These are phyloP conservation scores for Drosophila melanocephala DNA, from an alignment of 2,888 invertebrate genomes.

Conservation along the genomic window DNA sequence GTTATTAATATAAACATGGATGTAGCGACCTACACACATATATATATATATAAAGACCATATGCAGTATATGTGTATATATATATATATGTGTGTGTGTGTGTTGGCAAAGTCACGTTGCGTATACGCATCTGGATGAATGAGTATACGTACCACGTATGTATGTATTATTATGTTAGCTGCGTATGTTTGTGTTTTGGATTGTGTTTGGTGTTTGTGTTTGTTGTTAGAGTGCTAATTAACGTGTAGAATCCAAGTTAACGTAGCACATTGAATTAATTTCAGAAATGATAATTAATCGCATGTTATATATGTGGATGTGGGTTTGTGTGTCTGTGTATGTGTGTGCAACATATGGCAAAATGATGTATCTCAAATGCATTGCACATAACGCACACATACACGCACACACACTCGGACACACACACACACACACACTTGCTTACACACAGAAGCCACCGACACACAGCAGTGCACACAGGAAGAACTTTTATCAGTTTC, in stretches of 20 bases:
- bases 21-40: conserved; percentile 1
- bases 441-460: conserved; percentile 1
- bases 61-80: not conserved
- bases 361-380: not conserved
- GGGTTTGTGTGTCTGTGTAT: not conserved
- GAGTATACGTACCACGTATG: not conserved
- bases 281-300: conserved; percentile 3
- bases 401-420: not conserved
- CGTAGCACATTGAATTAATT: conserved; percentile 10
- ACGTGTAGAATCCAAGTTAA: conserved; percentile 19
- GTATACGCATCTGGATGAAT: conserved; percentile 32
- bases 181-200: conserved; percentile 13
- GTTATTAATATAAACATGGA: conserved; percentile 18
- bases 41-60: not conserved
- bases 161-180: conserved; percentile 7
- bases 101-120: conserved; percentile 17
- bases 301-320: not conserved
- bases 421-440: not conserved
- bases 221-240: conserved; percentile 31
- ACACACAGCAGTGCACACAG: conserved; percentile 5
- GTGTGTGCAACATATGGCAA: not conserved
- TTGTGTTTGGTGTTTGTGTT: conserved; percentile 9
- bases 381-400: conserved; percentile 8
- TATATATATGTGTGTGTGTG: not conserved
- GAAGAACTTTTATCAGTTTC: conserved; percentile 4